Evolutionary conservation across 1,140 invertebrate species (phyloP), one percentile per base, ranked within the genome.

Genomic region (Ostrea edulis): DNA sequence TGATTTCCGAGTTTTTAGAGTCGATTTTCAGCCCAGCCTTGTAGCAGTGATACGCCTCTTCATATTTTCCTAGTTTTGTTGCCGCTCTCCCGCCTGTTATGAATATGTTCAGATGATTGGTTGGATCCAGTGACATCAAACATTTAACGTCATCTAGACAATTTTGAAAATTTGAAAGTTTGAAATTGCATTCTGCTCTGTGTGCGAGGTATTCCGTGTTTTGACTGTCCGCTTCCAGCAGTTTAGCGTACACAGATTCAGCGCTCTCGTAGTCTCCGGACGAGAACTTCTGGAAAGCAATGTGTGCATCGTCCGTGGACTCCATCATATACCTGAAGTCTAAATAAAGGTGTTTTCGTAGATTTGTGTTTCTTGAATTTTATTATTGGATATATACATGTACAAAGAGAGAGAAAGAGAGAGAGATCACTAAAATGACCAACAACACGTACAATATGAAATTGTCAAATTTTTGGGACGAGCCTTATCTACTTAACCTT

Each of bases 1-100:
- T 90, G 1, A 92, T 89, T 4, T 87, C 85, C 44, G 86, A 85
- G 65, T 92, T 88, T 54, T 92, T 91, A 2, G 92, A 87, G n/a
- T 92, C 91, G 11, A 88, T 22, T 71, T 87, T 85, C 11, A 89
- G 51, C 20, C 89, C 89, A 5, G 86, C 77, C 35, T 84, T 87
- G 81, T 85, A 89, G 20, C 86, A 86, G 51, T 68, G 22, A 52
- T 89, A 87, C 0, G 89, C 86, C 12, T 87, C 89, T 62, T 89
- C 83, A 55, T 85, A 89, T 54, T 89, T 89, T 22, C 58, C 84
- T 5, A 87, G 58, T 77, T 87, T 86, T 54, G 86, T 89, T n/a
- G 86, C 84, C 25, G 89, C 86, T 51, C 68, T 20, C 0, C 86
- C 89, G 20, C 86, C 89, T 52, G 85, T 55, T 53, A 89, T 82